Evolutionary conservation across 2,888 invertebrate genomes (phyloP), one percentile per base, ranked within the genome.

Genomic region (Eupeodes latifasciatus): DNA sequence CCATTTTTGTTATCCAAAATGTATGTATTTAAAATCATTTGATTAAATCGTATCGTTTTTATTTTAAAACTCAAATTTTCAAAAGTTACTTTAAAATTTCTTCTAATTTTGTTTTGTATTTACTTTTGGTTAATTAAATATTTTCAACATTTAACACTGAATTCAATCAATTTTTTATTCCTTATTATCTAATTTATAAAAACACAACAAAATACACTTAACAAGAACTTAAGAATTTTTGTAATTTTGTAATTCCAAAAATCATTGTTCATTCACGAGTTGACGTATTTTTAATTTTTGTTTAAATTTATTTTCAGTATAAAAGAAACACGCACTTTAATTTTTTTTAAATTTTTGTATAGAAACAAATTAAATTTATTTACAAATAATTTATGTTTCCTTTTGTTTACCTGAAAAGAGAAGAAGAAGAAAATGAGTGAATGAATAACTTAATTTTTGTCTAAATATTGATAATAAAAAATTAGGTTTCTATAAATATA

Each of bases 371-470:
- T 72, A n/a, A 59, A 72, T 53, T 47, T 49, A 57, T 59, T 51
- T 64, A 27, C 82, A 71, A 61, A 69, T 53, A 40, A 7, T 40
- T 40, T 12, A 9, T 19, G 14, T 61, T 34, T 61, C 34, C 47
- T 67, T n/a, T 81, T 74, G 79, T 71, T 87, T 87, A 87, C 86
- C 86, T 87, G 16, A 59, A 87, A 87, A 4, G 47, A 83, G 6
- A 71, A 69, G 7, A 77, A 66, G 57, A 61, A 61, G 47, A 49
- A 49, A 53, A 19, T 66, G 16, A 49, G 10, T 49, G n/a, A 36
- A 34, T 51, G 34, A 51, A 51, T 51, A n/a, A 16, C 64, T 55
- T 57, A 59, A 72, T 72, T 49, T 57, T 44, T 11, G 14, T 71
- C 5, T 57, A 19, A 27, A 57, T 40, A 4, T 40, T 69, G 11